Base-by-base conservation (phyloP, 2,113 vertebrate genomes). In the Ophiodon elongatus region DNA sequence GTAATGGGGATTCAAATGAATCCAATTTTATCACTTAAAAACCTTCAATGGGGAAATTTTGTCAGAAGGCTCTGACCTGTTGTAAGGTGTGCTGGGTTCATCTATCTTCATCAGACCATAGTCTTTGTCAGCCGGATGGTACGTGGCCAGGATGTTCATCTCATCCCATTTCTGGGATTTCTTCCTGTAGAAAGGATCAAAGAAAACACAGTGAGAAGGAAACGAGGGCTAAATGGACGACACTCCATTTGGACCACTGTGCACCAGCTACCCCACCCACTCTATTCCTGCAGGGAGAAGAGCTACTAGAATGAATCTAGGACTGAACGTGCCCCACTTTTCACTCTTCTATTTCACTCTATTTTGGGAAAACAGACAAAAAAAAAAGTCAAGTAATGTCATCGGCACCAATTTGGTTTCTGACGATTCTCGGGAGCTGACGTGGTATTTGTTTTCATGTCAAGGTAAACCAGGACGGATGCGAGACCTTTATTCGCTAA, bases 21-120 rank as follows among this genome's bases (percentile, higher is more conserved):
- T 35, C 13, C 10, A 23, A 56, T 23, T 14, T 37, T 15, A 67
- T 62, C 5, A 45, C 56, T 2, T 47, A 15, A 73, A n/a, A 62
- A 31, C 8, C 11, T 15, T 41, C 14, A 56, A 41, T 8, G 37
- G 2, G 43, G 17, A 52, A 14, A 7, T 35, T 50, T 50, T 1
- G 23, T 45, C 6, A 29, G 4, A 65, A 41, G 54, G 0, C 3
- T 73, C 86, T 66, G 91, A 99, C 98, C 97, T 96, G 93, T 98
- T 96, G 84, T 97, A 99, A 23, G 98, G 98, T 52, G 98, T 99
- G 89, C 97, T 98, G 45, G 98, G 98, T 88, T 99, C 98, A 79
- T 99, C 98, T 21, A 99, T 99, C 94, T 99, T 99, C 98, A 99
- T 99, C 90, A 99, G 91, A 45, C 98, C 98, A 45, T 99, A 99